Evolutionary conservation across 2,797 vertebrate species (phyloP), one percentile per base, ranked within the genome.

Genomic region (Betta splendens): DNA sequence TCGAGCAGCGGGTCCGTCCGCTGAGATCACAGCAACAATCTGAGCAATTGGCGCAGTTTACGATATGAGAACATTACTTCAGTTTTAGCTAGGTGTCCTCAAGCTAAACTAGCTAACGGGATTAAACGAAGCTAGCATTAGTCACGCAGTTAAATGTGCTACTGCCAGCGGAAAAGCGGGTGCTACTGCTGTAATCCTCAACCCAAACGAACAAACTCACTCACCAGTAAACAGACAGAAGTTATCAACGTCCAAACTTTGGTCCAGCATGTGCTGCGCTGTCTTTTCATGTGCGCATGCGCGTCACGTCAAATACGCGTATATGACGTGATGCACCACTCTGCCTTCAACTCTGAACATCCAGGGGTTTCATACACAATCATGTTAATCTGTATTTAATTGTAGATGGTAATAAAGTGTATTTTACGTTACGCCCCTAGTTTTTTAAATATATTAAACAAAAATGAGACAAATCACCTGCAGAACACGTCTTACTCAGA

Each of bases 1-100:
- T 67, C 2, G 37, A 35, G 22, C 32, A 53, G 43, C 42, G 26
- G 63, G 22, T 29, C 0, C 17, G 48, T 52, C 54, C 49, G 48
- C 25, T 22, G 53, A 47, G 3, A 23, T 58, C 29, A 31, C 18
- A 43, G 39, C 26, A 0, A 39, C 23, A 0, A 5, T 45, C 46
- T 15, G 40, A n/a, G 38, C 9, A 46, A 57, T 26, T 1, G 1
- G 3, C 21, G n/a, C n/a, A n/a, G n/a, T n/a, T n/a, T n/a, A n/a
- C n/a, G n/a, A n/a, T n/a, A n/a, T n/a, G n/a, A n/a, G n/a, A n/a
- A n/a, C n/a, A n/a, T n/a, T 5, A 23, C 10, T 9, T 32, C 32
- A 32, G 10, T 12, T 32, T 33, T 33, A 33, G 13, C 32, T 15
- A 5, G 33, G 3, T 16, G 7, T 7, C 1, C 16, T 21, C 8